Base-by-base conservation (phyloP, 2,797 vertebrate species). In the Allobates femoralis region DNA sequence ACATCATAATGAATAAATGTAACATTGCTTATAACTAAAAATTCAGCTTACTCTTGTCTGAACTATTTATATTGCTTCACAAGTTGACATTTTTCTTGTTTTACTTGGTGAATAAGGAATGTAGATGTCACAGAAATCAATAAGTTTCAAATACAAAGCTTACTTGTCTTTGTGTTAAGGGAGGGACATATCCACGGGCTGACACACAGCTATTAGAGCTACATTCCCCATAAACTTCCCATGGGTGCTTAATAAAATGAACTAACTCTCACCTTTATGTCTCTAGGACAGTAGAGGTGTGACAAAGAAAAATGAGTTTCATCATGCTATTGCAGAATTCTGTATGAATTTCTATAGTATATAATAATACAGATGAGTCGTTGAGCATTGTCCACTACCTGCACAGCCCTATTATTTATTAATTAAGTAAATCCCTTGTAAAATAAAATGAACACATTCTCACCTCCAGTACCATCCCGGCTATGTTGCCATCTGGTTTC, bases 31-130 rank as follows among this genome's bases (percentile, higher is more conserved):
- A 15, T 1, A 62, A n/a, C 60, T 62, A n/a, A 62, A 26, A 62
- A 28, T 28, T 62, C n/a, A 26, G 60, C 60, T 62, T 28, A 62
- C 26, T 16, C 1, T 12, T 16, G 14, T 15, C 12, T 66, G 12
- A 66, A 16, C 62, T 18, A 30, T 66, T 66, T 66, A 64, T 66
- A 30, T 30, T 66, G n/a, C 28, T 30, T 2, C 30, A 30, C 28
- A 66, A 28, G 12, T 3, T 66, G 62, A 66, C 62, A 66, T 66
- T 66, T 30, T 66, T 66, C 62, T 30, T 66, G 62, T 30, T 66
- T 66, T 66, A 66, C 28, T 30, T 66, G 62, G 62, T 66, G 28
- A 66, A 30, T 66, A 66, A 66, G 28, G 15, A 66, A 66, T 66
- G 46, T 46, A 46, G 46, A 46, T 46, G 62, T 66, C 62, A 66